These are phyloP conservation scores for Eurytoma adleriae DNA, from an alignment of 2,888 invertebrate species.

Conservation along the genomic window DNA sequence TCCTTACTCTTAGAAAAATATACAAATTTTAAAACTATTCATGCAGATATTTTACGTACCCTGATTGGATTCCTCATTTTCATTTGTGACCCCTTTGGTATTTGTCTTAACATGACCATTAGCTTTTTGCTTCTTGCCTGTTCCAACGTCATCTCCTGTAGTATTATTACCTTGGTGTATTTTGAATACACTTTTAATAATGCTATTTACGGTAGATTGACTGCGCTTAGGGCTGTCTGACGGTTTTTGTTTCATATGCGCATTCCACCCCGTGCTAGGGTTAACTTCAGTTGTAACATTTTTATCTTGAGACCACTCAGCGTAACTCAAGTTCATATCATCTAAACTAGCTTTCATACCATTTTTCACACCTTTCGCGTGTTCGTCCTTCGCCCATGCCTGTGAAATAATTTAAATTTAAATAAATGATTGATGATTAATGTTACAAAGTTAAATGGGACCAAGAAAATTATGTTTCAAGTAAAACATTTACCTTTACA, in stretches of 20 bases:
- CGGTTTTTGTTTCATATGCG: conserved; percentile 60
- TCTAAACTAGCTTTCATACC: conserved; percentile 45
- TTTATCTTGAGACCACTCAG: conserved; percentile 48
- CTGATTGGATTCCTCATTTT: conserved; percentile 52
- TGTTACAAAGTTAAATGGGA: not conserved
- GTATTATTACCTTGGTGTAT: conserved; percentile 59
- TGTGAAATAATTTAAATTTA: conserved; percentile 6
- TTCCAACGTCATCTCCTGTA: conserved; percentile 46
- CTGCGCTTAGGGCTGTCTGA: conserved; percentile 63
- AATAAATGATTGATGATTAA: not conserved
- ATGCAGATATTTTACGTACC: conserved; percentile 25
- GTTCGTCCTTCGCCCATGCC: conserved; percentile 43
- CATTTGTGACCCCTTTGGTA: conserved; percentile 32
- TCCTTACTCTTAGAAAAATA: not conserved
- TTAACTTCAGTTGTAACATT: conserved; percentile 27
- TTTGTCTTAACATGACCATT: conserved; percentile 58
- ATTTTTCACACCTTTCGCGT: conserved; percentile 46
- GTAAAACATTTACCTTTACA: conserved; percentile 30
- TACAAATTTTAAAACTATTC: not conserved
- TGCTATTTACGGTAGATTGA: conserved; percentile 68
- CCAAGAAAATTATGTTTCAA: not conserved
- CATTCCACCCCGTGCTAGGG: conserved; percentile 55
- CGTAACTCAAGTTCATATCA: conserved; percentile 33
- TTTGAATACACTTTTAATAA: conserved; percentile 69
- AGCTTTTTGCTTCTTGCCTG: conserved; percentile 53